Evolutionary conservation across 2,888 invertebrate species (phyloP).

Genomic region (Mycogona germanica): DNA sequence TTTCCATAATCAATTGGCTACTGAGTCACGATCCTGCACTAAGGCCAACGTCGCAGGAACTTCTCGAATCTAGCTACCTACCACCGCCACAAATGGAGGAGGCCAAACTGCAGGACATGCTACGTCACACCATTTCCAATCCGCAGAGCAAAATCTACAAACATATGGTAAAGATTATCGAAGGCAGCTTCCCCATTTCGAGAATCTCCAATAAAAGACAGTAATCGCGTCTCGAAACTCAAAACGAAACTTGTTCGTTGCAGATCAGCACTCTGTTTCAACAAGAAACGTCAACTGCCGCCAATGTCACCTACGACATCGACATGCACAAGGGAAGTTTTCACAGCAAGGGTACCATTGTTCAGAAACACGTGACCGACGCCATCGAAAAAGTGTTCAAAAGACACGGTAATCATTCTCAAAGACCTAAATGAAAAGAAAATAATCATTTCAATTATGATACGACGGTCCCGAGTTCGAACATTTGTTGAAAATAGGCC

Average conservation of each 20-base stretch:
- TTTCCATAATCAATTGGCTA: constrained; percentile 47
- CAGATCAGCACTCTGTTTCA: constrained; percentile 29
- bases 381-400: constrained; percentile 31
- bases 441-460: too few species aligned
- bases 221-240: too few species aligned
- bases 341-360: constrained; percentile 35
- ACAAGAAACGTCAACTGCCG: constrained; percentile 47
- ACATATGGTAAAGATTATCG: constrained; percentile 33
- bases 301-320: constrained; percentile 71
- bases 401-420: constrained; percentile 24
- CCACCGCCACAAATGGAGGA: constrained; percentile 81
- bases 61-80: constrained; percentile 65
- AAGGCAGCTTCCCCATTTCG: too few species aligned
- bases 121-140: constrained; percentile 67
- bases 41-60: constrained; percentile 73
- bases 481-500: too few species aligned
- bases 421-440: too few species aligned
- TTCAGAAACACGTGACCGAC: constrained; percentile 34
- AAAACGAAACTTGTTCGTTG: constrained; percentile 45
- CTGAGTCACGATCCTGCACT: constrained; percentile 69
- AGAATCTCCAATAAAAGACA: too few species aligned
- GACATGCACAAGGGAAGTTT: constrained; percentile 37
- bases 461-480: too few species aligned
- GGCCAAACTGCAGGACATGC: constrained; percentile 64
- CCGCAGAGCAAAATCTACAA: constrained; percentile 67